Evolutionary conservation across 2,888 invertebrate genomes (phyloP).

Genomic region (Mactromeris polynyma): DNA sequence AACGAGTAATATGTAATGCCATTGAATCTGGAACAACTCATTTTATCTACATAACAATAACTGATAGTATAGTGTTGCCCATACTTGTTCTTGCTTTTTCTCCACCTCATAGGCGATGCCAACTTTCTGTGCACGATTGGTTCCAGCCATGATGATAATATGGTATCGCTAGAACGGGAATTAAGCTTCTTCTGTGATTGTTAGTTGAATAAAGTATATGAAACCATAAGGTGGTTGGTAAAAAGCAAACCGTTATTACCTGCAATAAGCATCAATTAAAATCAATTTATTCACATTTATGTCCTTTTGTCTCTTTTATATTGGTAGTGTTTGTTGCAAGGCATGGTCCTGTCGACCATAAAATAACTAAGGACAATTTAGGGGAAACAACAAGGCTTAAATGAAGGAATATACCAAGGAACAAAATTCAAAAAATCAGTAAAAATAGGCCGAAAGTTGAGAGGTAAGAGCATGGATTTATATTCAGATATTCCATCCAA

Average conservation of each 20-base stretch:
- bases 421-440: no score
- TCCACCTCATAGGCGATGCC: constrained; percentile 84
- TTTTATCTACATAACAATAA: not conserved
- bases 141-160: constrained; percentile 1
- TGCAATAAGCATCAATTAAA: not conserved
- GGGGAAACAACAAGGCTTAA: no score
- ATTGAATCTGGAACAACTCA: not conserved
- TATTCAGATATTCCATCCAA: no score
- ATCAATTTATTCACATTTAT: not conserved
- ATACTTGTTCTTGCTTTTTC: constrained; percentile 84
- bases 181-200: not conserved
- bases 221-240: not conserved
- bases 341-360: no score
- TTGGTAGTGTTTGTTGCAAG: no score
- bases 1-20: no score
- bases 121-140: constrained; percentile 81
- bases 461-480: no score
- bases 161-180: not conserved
- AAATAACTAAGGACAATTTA: no score
- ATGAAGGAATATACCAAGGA: no score
- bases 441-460: no score
- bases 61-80: constrained; percentile 26
- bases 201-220: not conserved
- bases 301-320: no score
- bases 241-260: not conserved